Evolutionary conservation across 2,888 invertebrate species (phyloP).

Genomic region (Trissolcus brochymenae): DNA sequence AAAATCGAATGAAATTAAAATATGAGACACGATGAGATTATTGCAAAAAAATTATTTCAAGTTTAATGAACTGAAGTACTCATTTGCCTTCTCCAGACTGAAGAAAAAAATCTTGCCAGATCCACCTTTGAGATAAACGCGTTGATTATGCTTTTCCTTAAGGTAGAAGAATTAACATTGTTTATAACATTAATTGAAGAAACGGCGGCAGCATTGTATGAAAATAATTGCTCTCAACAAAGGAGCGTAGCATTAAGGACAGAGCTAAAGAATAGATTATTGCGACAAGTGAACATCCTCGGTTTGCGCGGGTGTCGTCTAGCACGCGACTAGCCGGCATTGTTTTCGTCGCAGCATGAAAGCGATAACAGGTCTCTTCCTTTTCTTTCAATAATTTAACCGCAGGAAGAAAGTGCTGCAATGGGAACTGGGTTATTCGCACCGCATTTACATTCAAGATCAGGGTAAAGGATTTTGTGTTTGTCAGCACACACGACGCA

Average conservation of each 20-base stretch:
- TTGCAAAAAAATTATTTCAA: no score
- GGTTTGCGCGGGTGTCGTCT: conserved; percentile 36
- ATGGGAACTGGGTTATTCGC: conserved; percentile 53
- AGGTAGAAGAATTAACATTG: conserved; percentile 14
- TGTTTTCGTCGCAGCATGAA: conserved; percentile 29
- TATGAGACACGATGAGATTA: no score
- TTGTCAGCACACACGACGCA: conserved; percentile 12
- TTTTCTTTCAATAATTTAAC: conserved; percentile 35
- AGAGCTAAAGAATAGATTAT: conserved; percentile 27
- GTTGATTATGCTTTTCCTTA: conserved; percentile 14
- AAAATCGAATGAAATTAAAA: neutral
- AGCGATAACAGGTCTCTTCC: conserved; percentile 41
- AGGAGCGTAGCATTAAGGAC: conserved; percentile 23
- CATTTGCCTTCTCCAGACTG: no score
- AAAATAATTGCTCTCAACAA: conserved; percentile 28
- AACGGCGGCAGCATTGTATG: conserved; percentile 20
- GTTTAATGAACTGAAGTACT: no score
- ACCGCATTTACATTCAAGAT: conserved; percentile 54
- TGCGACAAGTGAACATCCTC: conserved; percentile 36
- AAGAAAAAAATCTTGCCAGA: no score
- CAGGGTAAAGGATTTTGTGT: conserved; percentile 55
- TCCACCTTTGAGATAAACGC: neutral
- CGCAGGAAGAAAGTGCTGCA: conserved; percentile 34
- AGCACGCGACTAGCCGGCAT: conserved; percentile 42
- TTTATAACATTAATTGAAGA: conserved; percentile 25